Evolutionary conservation across 2,888 invertebrate species (phyloP).

Genomic region (Dryomyza anilis): DNA sequence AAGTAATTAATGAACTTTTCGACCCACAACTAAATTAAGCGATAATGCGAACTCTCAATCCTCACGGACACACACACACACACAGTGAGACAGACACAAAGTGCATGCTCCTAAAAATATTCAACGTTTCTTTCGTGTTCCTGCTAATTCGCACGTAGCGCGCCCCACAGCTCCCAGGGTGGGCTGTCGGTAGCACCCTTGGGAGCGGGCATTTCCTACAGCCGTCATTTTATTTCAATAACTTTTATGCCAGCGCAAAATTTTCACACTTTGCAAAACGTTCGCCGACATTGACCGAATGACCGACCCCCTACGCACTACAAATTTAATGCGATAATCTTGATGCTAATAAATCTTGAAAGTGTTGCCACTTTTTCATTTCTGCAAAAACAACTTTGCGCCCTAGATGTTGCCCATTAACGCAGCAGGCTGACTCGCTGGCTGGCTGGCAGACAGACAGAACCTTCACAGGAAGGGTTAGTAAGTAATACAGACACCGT

Average conservation of each 20-base stretch:
- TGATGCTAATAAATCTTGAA: conserved; percentile 59
- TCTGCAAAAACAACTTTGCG: conserved; percentile 32
- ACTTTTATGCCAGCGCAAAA: background rate
- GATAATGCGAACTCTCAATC: too few relatives aligned
- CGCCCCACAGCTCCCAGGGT: background rate
- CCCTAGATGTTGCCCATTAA: background rate
- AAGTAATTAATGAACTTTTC: conserved; percentile 7
- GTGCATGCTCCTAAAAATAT: background rate
- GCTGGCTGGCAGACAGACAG: background rate
- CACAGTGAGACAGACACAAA: too few relatives aligned
- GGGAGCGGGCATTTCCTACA: background rate
- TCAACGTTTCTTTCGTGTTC: background rate
- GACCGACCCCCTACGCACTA: conserved; percentile 18
- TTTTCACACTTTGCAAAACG: background rate
- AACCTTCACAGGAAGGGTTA: too few relatives aligned
- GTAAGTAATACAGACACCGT: too few relatives aligned
- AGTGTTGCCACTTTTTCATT: conserved; percentile 54
- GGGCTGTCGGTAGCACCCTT: background rate
- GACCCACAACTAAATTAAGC: conserved; percentile 8
- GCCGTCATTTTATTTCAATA: background rate
- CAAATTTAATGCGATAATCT: conserved; percentile 58
- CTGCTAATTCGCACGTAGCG: background rate
- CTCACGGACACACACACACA: too few relatives aligned
- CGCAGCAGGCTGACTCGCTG: background rate
- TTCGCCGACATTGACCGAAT: background rate